phyloP scores from a whole-genome alignment of 2,888 invertebrate genomes.

The Augiades crinisus region DNA sequence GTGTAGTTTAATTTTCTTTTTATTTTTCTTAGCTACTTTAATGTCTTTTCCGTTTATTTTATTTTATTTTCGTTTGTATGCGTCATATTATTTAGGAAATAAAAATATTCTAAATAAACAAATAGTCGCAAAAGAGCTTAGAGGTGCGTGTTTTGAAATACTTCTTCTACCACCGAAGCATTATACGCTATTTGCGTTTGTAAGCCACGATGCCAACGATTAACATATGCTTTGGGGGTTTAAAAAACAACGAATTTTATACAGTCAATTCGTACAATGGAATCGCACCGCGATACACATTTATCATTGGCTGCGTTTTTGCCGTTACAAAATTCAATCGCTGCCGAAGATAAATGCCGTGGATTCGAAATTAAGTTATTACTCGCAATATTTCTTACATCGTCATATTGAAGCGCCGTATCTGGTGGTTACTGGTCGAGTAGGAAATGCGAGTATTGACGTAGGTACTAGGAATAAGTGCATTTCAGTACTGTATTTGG shows the following conservation, averaged over 20 bases:
- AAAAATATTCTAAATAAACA: no score
- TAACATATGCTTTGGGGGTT: background rate
- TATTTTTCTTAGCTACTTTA: no score
- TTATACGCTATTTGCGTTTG: no score
- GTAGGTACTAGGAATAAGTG: no score
- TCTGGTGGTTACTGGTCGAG: conserved; percentile 24
- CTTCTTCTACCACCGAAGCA: no score
- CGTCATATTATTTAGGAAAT: no score
- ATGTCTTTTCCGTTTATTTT: no score
- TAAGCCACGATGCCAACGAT: no score
- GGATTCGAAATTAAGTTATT: conserved; percentile 56
- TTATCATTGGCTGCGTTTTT: conserved; percentile 45
- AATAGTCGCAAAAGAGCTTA: no score
- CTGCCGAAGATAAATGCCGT: conserved; percentile 36
- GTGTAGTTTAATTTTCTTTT: no score
- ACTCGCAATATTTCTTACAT: conserved; percentile 45
- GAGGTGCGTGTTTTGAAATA: no score
- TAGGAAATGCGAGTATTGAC: conserved; percentile 1
- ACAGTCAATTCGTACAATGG: conserved; percentile 28
- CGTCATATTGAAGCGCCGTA: conserved; percentile 39
- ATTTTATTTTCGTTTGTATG: no score
- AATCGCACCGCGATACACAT: conserved; percentile 36
- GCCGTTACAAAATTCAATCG: conserved; percentile 51
- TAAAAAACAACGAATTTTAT: background rate
- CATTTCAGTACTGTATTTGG: background rate